Percentiles rank a stretch among this genome's conserved stretches.
phyloP scores from a whole-genome alignment of 2,113 vertebrate genomes.

The Narcine bancroftii region DNA sequence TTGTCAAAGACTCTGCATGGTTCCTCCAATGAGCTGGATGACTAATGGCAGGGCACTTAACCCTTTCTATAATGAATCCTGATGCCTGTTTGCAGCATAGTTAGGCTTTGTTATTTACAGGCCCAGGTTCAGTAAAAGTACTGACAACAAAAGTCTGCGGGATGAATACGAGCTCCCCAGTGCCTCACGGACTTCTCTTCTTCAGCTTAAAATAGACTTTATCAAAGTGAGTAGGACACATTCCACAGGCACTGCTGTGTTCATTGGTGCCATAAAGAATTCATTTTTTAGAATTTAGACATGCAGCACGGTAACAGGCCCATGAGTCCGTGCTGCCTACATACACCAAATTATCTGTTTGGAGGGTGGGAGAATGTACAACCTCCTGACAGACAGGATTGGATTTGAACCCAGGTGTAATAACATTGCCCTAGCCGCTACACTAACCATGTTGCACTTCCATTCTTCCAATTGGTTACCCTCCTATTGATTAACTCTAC shows the following conservation, averaged over 20 bases:
- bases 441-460: too few relatives aligned
- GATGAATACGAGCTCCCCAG: not conserved
- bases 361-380: too few relatives aligned
- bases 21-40: slow-evolving; percentile 71
- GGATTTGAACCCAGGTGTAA: too few relatives aligned
- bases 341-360: too few relatives aligned
- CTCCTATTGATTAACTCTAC: not conserved
- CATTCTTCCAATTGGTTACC: too few relatives aligned
- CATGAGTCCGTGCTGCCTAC: too few relatives aligned
- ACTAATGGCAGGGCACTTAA: slow-evolving; percentile 46
- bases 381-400: too few relatives aligned
- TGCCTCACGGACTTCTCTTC: not conserved
- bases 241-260: not conserved
- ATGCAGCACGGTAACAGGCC: too few relatives aligned
- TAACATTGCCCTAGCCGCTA: too few relatives aligned
- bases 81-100: not conserved
- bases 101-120: slow-evolving; percentile 21
- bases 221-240: not conserved
- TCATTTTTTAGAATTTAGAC: too few relatives aligned
- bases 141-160: not conserved
- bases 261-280: not conserved
- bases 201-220: not conserved
- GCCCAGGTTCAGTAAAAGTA: not conserved
- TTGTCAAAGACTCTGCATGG: slow-evolving; percentile 72
- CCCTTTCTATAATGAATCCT: slow-evolving; percentile 34